Evolutionary conservation across 2,113 vertebrate species (phyloP).

Genomic region (Nyctereutes procyonoides): DNA sequence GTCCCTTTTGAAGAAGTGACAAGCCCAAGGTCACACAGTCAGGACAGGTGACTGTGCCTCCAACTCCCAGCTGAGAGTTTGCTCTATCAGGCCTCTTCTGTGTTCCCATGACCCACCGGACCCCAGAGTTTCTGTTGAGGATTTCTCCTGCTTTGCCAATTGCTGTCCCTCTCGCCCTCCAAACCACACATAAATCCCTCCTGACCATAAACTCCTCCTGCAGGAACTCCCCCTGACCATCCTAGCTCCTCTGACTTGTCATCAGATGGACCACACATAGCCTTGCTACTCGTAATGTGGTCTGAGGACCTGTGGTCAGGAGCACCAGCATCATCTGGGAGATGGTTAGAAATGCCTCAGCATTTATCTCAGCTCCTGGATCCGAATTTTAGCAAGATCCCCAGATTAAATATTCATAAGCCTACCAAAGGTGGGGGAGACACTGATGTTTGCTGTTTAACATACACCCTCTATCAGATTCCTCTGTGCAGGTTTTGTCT

Average conservation of each 20-base stretch:
- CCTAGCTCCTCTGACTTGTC: background rate
- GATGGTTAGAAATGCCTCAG: background rate
- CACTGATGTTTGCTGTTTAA: background rate
- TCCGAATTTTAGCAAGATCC: background rate
- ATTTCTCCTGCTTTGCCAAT: background rate
- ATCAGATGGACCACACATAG: rapidly evolving
- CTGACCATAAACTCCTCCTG: no score
- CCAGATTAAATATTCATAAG: background rate
- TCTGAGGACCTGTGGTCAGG: background rate
- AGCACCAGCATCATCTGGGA: background rate
- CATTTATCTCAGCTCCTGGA: background rate
- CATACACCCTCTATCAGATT: background rate
- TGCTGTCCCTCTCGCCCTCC: background rate
- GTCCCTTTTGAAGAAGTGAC: background rate
- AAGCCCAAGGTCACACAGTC: background rate
- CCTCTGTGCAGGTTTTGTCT: background rate
- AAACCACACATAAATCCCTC: background rate
- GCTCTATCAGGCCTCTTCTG: background rate
- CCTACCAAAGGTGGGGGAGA: background rate
- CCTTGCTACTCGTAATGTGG: background rate
- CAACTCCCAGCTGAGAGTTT: background rate
- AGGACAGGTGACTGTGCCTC: background rate
- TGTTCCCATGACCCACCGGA: background rate
- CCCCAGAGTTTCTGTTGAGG: background rate
- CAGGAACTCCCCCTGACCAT: background rate